These are phyloP conservation scores for Myioborus miniatus DNA, from an alignment of 2,797 vertebrate genomes.

Conservation along the genomic window DNA sequence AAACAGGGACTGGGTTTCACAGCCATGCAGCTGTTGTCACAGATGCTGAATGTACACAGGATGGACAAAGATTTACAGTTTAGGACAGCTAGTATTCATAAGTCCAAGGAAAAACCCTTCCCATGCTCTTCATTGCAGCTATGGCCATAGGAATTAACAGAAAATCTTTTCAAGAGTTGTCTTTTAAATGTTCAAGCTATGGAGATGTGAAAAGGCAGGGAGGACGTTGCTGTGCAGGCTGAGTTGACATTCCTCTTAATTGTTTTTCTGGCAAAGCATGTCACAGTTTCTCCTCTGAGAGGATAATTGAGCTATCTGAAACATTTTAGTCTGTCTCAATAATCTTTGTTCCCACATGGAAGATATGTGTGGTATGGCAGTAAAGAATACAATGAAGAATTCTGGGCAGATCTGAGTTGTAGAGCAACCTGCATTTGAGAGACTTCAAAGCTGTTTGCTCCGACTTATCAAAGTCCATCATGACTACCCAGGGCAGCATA, in stretches of 20 bases:
- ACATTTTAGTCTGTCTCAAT: neutral
- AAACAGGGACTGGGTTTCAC: neutral
- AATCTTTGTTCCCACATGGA: neutral
- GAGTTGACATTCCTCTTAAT: neutral
- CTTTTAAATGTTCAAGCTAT: neutral
- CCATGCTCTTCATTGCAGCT: neutral
- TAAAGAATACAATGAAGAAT: neutral
- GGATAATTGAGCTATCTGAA: neutral
- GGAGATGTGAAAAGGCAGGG: neutral
- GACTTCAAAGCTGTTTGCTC: neutral
- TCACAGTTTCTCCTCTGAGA: neutral
- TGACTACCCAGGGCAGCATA: neutral
- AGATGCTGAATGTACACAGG: neutral
- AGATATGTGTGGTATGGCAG: neutral
- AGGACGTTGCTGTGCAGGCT: neutral
- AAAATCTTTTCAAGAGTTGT: neutral
- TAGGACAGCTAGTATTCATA: neutral
- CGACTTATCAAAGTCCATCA: rapidly evolving
- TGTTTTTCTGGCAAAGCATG: neutral
- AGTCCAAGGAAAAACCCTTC: neutral
- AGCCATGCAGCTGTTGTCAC: neutral
- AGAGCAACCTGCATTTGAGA: neutral
- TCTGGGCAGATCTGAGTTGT: neutral
- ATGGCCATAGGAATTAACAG: neutral
- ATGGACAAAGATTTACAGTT: neutral